phyloP scores from a whole-genome alignment of 2,113 vertebrate genomes.

The Pseudopodoces humilis region DNA sequence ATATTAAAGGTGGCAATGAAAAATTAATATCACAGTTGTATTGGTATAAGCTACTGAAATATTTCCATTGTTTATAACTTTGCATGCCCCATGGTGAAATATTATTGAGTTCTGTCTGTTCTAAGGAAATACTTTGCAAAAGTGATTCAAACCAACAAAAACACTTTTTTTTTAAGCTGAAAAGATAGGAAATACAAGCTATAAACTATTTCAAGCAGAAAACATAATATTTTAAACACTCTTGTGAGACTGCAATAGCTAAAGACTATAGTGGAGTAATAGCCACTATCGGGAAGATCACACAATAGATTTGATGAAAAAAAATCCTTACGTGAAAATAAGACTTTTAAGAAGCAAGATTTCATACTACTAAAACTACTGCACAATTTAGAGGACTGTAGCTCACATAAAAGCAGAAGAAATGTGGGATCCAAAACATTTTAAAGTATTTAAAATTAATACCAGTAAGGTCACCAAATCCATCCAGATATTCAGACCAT shows the following conservation, averaged over 20 bases:
- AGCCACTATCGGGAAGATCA: not conserved
- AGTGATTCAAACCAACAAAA: not conserved
- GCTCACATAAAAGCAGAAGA: not conserved
- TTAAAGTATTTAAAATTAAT: conserved; percentile 27
- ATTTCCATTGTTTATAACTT: not conserved
- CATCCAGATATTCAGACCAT: conserved; percentile 86
- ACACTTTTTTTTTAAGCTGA: not conserved
- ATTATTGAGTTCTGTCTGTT: not conserved
- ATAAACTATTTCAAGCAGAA: not conserved
- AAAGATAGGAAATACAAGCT: not conserved
- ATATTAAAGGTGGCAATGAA: not conserved
- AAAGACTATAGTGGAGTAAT: not conserved
- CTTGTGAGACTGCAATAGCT: not conserved
- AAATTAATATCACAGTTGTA: not conserved
- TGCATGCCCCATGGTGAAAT: not conserved
- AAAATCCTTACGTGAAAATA: not conserved
- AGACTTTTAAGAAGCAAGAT: not conserved
- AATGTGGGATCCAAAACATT: not conserved
- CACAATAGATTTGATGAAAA: not conserved
- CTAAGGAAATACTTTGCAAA: not conserved
- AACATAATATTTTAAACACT: not conserved
- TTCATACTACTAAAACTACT: not conserved
- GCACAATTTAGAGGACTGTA: not conserved
- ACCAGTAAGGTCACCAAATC: conserved; percentile 91
- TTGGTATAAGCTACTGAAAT: not conserved